phyloP scores from a whole-genome alignment of 2,113 vertebrate species.

The Rutilus rutilus region DNA sequence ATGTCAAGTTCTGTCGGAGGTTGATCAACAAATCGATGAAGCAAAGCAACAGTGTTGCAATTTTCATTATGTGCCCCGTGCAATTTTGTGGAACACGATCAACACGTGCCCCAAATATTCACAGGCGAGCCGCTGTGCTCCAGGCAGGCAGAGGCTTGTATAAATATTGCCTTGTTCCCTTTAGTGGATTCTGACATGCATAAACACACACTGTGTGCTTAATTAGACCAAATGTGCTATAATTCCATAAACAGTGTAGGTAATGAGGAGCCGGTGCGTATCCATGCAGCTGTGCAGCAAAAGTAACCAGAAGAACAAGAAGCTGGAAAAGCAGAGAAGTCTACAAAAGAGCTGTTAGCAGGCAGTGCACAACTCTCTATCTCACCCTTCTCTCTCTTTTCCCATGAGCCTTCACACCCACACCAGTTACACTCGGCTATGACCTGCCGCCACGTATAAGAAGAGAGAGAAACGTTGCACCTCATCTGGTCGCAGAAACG shows the following conservation, averaged over 20 bases:
- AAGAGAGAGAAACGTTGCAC: constrained; percentile 25
- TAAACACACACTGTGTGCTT: constrained; percentile 46
- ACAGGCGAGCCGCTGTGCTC: constrained; percentile 31
- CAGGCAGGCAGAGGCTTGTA: constrained; percentile 26
- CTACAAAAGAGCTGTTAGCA: constrained; percentile 48
- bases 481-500: constrained; percentile 56
- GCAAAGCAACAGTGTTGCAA: constrained; percentile 45
- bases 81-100: constrained; percentile 42
- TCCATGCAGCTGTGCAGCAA: constrained; percentile 65
- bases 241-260: constrained; percentile 48
- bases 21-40: constrained; percentile 53
- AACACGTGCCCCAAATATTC: constrained; percentile 27
- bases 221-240: constrained; percentile 50
- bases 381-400: constrained; percentile 32
- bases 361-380: constrained; percentile 39
- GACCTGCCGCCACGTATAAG: background rate
- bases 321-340: constrained; percentile 69
- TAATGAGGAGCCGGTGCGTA: constrained; percentile 34
- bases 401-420: constrained; percentile 46
- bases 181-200: constrained; percentile 36
- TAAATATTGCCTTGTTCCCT: constrained; percentile 50
- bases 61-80: constrained; percentile 48
- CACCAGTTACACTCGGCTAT: background rate
- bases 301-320: constrained; percentile 67
- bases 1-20: constrained; percentile 28